phyloP scores from a whole-genome alignment of 2,113 vertebrate species.

The Microtus richardsoni region DNA sequence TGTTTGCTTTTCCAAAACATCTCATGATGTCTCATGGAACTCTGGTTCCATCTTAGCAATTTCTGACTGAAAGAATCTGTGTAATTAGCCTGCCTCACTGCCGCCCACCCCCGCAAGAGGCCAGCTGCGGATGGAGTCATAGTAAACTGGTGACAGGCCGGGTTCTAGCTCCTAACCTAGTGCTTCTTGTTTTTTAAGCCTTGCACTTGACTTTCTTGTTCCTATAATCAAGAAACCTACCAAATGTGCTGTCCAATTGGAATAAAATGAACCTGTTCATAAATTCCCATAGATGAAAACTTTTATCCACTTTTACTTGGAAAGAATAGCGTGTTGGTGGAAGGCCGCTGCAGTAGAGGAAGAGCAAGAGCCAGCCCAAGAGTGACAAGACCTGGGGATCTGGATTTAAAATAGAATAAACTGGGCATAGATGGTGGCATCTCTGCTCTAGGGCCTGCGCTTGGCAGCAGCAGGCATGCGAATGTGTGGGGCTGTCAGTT shows the following conservation, averaged over 20 bases:
- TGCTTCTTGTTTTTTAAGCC: conserved; percentile 26
- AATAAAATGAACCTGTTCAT: neutral
- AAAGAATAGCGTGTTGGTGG: neutral
- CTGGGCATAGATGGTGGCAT: neutral
- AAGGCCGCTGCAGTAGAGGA: neutral
- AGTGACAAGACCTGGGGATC: neutral
- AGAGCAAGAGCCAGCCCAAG: neutral
- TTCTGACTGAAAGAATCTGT: neutral
- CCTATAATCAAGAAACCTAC: conserved; percentile 23
- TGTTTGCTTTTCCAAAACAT: conserved; percentile 37
- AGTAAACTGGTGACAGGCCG: neutral
- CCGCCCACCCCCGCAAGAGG: neutral
- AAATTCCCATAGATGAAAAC: neutral
- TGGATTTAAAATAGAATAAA: conserved; percentile 5
- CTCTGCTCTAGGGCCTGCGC: neutral
- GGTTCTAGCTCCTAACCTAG: neutral
- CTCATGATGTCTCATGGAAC: neutral
- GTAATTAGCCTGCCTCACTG: neutral
- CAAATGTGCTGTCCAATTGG: neutral
- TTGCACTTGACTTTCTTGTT: neutral
- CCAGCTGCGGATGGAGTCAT: neutral
- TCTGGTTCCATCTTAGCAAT: conserved; percentile 19
- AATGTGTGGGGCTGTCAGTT: neutral
- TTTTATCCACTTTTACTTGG: conserved; percentile 22
- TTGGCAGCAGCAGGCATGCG: neutral